A percentile compares a stretch with the other conserved stretches of the same genome.
Conservation (phyloP, 2,888 invertebrate species). For the Stenoptilia bipunctidactyla region DNA sequence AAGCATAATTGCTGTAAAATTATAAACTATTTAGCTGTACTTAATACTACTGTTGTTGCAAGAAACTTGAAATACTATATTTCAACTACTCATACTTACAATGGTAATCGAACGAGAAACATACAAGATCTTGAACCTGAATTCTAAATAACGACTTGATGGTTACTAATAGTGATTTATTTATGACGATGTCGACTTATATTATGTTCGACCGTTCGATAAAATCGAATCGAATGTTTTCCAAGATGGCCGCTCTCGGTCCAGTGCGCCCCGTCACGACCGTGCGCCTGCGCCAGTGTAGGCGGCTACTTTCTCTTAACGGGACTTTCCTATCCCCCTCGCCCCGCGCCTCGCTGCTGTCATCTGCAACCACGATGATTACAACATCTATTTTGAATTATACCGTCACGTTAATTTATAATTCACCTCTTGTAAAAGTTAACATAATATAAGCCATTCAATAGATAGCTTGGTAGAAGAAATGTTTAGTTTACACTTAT, state of each 20-base stretch:
- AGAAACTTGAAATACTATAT: no score
- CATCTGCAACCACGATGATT: constrained; percentile 28
- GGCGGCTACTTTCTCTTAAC: constrained; percentile 70
- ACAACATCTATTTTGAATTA: constrained; percentile 52
- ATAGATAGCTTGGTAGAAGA: no score
- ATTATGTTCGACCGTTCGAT: constrained; percentile 26
- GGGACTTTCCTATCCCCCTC: constrained; percentile 40
- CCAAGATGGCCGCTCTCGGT: constrained; percentile 36
- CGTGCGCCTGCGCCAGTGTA: constrained; percentile 38
- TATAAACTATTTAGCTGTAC: no score
- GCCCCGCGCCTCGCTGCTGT: constrained; percentile 18
- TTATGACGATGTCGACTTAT: constrained; percentile 19
- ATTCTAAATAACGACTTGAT: no score
- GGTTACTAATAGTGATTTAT: constrained; percentile 19
- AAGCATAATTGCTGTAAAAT: no score
- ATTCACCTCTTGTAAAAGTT: no score
- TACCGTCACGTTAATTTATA: constrained; percentile 26
- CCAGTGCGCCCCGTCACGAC: constrained; percentile 37
- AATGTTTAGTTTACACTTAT: no score
- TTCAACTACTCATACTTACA: no score
- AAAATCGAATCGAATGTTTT: constrained; percentile 42
- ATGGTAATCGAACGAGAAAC: no score
- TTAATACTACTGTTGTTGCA: no score
- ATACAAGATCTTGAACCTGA: no score
- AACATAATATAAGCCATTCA: no score